Conservation (phyloP, 2,888 invertebrate genomes). For the Aporophyla nigra region DNA sequence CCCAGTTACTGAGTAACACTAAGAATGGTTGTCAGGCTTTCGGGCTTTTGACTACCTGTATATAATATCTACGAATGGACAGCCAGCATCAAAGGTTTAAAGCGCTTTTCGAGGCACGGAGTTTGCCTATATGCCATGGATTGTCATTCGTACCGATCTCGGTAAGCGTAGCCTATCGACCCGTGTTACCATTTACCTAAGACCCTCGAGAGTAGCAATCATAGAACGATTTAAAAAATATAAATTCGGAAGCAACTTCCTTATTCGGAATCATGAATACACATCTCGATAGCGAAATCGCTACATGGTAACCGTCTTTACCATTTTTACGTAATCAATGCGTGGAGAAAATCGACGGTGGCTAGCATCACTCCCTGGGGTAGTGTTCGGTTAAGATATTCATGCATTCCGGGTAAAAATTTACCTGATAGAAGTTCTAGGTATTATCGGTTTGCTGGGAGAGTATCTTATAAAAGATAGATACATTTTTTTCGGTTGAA, state of each 20-base stretch:
- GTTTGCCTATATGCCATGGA: neutral
- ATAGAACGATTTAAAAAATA: constrained; percentile 37
- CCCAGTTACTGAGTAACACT: neutral
- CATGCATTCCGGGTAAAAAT: constrained; percentile 60
- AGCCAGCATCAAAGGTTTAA: neutral
- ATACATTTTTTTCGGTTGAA: neutral
- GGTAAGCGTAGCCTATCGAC: neutral
- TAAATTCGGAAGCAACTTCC: constrained; percentile 21
- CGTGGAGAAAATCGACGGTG: constrained; percentile 49
- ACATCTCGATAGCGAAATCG: constrained; percentile 47
- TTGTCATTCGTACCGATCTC: neutral
- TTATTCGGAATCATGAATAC: constrained; percentile 48
- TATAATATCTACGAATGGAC: neutral
- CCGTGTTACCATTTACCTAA: neutral
- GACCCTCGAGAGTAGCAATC: neutral
- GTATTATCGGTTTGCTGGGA: constrained; percentile 31
- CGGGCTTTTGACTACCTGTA: neutral
- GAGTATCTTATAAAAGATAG: constrained; percentile 30
- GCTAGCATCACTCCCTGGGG: constrained; percentile 59
- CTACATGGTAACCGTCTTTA: constrained; percentile 33
- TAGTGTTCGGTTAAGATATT: constrained; percentile 64
- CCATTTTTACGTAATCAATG: constrained; percentile 67
- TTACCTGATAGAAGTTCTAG: constrained; percentile 55
- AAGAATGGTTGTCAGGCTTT: neutral
- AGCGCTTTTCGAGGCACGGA: neutral